These are phyloP conservation scores for Congeria kusceri DNA, from an alignment of 2,888 invertebrate species.

Conservation along the genomic window DNA sequence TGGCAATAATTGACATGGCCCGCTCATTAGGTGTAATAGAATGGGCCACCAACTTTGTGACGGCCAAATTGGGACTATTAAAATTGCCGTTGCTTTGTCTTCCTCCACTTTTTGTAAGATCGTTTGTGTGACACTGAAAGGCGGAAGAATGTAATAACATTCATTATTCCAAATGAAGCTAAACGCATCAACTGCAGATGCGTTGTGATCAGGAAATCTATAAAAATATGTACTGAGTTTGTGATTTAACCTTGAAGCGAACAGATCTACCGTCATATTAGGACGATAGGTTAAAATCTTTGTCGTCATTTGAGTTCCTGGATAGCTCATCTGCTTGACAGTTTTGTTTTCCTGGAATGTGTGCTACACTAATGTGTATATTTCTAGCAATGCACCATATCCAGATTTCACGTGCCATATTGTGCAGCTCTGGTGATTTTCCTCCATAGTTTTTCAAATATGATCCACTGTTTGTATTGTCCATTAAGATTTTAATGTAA, in stretches of 20 bases:
- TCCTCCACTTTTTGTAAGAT: too few relatives aligned
- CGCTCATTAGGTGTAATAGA: too few relatives aligned
- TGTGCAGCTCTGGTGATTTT: constrained; percentile 21
- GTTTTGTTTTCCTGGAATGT: constrained; percentile 34
- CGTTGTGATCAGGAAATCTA: constrained; percentile 12
- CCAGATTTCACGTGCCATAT: constrained; percentile 40
- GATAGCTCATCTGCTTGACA: too few relatives aligned
- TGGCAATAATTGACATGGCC: too few relatives aligned
- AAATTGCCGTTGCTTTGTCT: too few relatives aligned
- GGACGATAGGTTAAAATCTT: constrained; percentile 41
- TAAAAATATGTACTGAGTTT: constrained; percentile 21
- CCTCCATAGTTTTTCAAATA: constrained; percentile 46
- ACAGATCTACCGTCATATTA: too few relatives aligned
- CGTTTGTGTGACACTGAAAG: constrained; percentile 39
- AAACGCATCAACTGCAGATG: constrained; percentile 39
- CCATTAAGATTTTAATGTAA: constrained; percentile 46
- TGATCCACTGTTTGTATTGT: constrained; percentile 48
- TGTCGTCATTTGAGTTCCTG: constrained; percentile 27
- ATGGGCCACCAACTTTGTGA: too few relatives aligned
- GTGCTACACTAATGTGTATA: constrained; percentile 33
- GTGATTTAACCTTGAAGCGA: too few relatives aligned
- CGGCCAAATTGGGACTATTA: too few relatives aligned
- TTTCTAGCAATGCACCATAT: constrained; percentile 38
- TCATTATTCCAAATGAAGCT: constrained; percentile 21
- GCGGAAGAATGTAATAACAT: too few relatives aligned